Percentiles rank a stretch among this genome's conserved stretches.
Conservation (phyloP, 2,113 vertebrate genomes). For the Alouatta palliata region DNA sequence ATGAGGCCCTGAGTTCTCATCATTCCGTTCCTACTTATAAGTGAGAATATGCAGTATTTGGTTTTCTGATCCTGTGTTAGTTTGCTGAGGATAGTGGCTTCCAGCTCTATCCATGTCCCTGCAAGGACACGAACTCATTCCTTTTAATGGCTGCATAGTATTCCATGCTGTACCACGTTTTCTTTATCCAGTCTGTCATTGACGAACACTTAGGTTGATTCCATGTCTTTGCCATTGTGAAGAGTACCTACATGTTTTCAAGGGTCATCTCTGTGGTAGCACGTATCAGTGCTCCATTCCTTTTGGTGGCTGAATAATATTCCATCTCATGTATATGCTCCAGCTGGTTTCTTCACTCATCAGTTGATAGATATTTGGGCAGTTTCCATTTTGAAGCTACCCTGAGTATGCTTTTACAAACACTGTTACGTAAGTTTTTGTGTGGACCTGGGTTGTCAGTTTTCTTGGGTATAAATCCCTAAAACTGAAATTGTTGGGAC, state of each 20-base stretch:
- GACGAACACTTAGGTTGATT: too few species aligned
- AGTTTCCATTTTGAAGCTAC: background rate
- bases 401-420: background rate
- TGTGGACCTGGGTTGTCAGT: background rate
- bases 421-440: background rate
- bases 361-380: background rate
- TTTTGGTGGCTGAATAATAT: background rate
- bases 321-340: background rate
- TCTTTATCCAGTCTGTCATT: too few species aligned
- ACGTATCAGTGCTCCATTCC: background rate
- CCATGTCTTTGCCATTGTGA: too few species aligned
- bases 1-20: too few species aligned
- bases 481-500: background rate
- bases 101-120: too few species aligned
- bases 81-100: too few species aligned
- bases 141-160: too few species aligned
- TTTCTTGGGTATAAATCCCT: background rate
- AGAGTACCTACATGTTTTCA: background rate
- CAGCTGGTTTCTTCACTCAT: background rate
- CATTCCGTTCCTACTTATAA: too few species aligned
- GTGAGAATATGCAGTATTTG: too few species aligned
- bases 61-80: too few species aligned
- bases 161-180: too few species aligned
- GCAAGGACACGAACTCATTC: too few species aligned
- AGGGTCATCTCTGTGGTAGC: background rate